A percentile compares a stretch with the other conserved stretches of the same genome.
Conservation (phyloP, 2,888 invertebrate species). For the Noctua janthina region DNA sequence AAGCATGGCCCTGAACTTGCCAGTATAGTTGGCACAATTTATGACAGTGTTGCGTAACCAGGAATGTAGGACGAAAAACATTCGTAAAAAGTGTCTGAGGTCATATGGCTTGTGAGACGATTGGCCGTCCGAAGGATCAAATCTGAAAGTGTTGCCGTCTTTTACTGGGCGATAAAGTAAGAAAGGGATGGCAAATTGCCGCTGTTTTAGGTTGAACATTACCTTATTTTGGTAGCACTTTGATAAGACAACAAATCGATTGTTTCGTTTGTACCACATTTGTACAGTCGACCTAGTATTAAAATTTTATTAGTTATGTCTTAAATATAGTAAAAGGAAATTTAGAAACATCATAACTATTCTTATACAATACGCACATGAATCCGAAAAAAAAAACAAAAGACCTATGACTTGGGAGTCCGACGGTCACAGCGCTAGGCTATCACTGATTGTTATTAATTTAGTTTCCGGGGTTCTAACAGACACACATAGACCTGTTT, state of each 20-base stretch:
- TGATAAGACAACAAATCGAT: neutral
- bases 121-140: slow-evolving; percentile 24
- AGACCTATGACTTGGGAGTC: too few species aligned
- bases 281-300: neutral
- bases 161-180: slow-evolving; percentile 12
- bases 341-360: too few species aligned
- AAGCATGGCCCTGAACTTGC: slow-evolving; percentile 65
- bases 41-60: slow-evolving; percentile 62
- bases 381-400: too few species aligned
- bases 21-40: slow-evolving; percentile 55
- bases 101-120: slow-evolving; percentile 7
- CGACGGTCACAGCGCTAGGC: too few species aligned
- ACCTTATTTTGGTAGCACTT: neutral
- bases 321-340: too few species aligned
- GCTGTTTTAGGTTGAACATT: neutral
- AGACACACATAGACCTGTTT: too few species aligned
- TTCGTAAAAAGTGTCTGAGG: slow-evolving; percentile 34
- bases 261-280: neutral
- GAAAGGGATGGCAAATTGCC: slow-evolving; percentile 26
- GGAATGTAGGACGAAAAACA: slow-evolving; percentile 62
- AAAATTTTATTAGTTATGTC: neutral
- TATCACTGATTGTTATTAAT: too few species aligned
- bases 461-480: too few species aligned
- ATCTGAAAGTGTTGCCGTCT: slow-evolving; percentile 13
- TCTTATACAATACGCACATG: too few species aligned